Conservation (phyloP, 1,140 invertebrate species). For the Euwallacea similis region DNA sequence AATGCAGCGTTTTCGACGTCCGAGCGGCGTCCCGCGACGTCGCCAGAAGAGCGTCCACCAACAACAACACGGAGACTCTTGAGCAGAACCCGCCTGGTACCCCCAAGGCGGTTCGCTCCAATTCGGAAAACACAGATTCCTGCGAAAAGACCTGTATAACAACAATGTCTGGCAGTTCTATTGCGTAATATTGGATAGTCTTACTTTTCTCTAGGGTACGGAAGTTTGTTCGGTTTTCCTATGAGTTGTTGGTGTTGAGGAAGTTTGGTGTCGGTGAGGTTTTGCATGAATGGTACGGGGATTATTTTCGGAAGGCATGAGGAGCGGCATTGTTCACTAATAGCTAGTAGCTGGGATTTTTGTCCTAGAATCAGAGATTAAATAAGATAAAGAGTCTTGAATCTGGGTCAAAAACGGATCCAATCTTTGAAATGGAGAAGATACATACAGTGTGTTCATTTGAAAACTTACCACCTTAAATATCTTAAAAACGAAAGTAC, state of each 20-base stretch:
- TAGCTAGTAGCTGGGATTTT: too few species aligned
- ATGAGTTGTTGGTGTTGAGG: constrained; percentile 11
- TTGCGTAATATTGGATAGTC: constrained; percentile 60
- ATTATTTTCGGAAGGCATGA: too few species aligned
- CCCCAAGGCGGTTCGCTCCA: constrained; percentile 52
- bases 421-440: too few species aligned
- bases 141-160: constrained; percentile 57
- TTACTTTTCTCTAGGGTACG: constrained; percentile 14
- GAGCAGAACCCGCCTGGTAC: constrained; percentile 46
- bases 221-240: constrained; percentile 20
- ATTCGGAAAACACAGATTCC: constrained; percentile 53
- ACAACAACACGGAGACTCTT: constrained; percentile 54
- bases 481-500: too few species aligned
- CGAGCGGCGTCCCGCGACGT: constrained; percentile 54
- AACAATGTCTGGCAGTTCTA: constrained; percentile 69
- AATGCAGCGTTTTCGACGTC: constrained; percentile 64
- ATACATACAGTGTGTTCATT: too few species aligned
- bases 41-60: constrained; percentile 53
- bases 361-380: too few species aligned
- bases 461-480: too few species aligned
- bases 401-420: too few species aligned
- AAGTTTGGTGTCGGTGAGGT: too few species aligned
- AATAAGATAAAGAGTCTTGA: too few species aligned
- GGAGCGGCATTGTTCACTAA: too few species aligned
- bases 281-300: too few species aligned